These are phyloP conservation scores for Rhopalosiphum padi DNA, from an alignment of 1,140 invertebrate species.

Conservation along the genomic window DNA sequence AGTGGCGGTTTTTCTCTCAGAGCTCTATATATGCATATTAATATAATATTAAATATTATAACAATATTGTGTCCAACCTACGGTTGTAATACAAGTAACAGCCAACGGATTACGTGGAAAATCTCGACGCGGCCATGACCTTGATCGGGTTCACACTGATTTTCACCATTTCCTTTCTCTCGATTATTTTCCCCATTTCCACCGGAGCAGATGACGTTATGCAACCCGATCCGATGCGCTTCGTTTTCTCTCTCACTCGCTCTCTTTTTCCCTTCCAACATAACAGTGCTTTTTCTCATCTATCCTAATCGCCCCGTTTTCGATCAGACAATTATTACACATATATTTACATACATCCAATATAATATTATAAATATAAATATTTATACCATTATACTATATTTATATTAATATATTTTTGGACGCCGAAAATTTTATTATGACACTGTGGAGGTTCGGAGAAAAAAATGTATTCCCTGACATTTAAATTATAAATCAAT, in stretches of 20 bases:
- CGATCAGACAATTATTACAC: background rate
- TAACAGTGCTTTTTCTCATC: background rate
- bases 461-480: background rate
- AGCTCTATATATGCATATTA: no score
- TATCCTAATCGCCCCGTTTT: background rate
- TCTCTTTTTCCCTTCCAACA: background rate
- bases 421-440: no score
- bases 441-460: no score
- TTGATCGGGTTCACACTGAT: conserved; percentile 7
- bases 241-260: conserved; percentile 20
- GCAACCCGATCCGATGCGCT: conserved; percentile 50
- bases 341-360: background rate
- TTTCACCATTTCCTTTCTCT: conserved; percentile 56
- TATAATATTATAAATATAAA: no score
- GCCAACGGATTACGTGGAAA: background rate
- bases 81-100: background rate
- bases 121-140: conserved; percentile 46
- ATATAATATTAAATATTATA: background rate
- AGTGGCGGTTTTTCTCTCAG: background rate
- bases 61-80: background rate
- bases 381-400: no score
- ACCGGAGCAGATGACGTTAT: background rate
- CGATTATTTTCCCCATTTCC: conserved; percentile 16
- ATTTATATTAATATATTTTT: background rate
- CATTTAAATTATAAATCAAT: no score